phyloP scores from a whole-genome alignment of 2,113 vertebrate genomes.

The Sturnus vulgaris region DNA sequence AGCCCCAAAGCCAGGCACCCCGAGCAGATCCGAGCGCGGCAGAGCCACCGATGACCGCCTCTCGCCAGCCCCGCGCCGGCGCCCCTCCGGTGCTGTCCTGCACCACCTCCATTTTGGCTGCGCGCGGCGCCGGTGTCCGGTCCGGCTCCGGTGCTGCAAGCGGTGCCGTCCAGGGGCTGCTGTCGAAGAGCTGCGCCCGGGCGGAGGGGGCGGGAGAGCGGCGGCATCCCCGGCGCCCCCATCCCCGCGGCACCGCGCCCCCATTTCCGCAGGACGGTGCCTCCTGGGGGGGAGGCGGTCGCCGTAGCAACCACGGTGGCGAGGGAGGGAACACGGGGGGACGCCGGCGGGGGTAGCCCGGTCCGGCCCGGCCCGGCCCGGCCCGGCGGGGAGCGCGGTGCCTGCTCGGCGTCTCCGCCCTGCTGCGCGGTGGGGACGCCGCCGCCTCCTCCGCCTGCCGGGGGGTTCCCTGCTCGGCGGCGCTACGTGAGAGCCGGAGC shows the following conservation, averaged over 20 bases:
- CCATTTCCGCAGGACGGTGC: background rate
- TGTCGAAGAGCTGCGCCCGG: background rate
- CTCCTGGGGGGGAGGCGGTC: constrained; percentile 55
- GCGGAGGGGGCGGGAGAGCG: background rate
- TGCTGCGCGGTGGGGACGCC: background rate
- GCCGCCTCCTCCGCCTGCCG: background rate
- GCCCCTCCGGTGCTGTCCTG: background rate
- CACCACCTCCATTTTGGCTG: constrained; percentile 17
- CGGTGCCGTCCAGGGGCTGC: background rate
- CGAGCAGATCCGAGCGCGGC: background rate
- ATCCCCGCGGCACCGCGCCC: background rate
- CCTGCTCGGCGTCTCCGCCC: background rate
- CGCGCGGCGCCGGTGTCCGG: background rate
- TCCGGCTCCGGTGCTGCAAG: background rate
- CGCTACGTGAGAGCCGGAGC: background rate
- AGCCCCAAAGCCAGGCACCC: accelerated
- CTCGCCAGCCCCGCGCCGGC: background rate
- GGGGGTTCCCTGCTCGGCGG: background rate
- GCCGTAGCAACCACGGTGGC: constrained; percentile 26
- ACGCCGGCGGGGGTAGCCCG: background rate
- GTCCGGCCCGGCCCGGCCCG: background rate
- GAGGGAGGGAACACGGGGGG: background rate
- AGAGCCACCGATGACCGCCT: background rate
- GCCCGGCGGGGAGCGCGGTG: no score
- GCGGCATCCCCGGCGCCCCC: constrained; percentile 61